phyloP scores from a whole-genome alignment of 1,140 invertebrate species.

The Diorhabda sublineata region DNA sequence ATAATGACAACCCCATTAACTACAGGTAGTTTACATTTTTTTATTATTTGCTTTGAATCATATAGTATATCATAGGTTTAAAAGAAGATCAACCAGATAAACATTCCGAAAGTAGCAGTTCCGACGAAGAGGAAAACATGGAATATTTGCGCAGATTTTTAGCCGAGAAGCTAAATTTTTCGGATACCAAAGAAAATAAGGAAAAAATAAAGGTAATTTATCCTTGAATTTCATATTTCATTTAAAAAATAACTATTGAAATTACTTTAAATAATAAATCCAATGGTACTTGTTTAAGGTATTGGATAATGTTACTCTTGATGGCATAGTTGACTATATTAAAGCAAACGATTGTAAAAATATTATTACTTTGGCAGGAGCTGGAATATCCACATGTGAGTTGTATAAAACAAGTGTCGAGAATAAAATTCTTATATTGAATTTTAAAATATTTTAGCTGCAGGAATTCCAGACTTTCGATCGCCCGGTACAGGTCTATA shows the following conservation, averaged over 20 bases:
- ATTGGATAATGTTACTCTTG: slow-evolving; percentile 56
- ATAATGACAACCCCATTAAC: too few species aligned
- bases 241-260: neutral
- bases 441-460: slow-evolving; percentile 59
- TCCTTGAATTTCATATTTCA: neutral
- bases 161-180: neutral
- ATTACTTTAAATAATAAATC: neutral
- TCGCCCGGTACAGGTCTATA: slow-evolving; percentile 89
- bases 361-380: slow-evolving; percentile 89
- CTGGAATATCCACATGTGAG: slow-evolving; percentile 92
- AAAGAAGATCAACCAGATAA: neutral
- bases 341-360: slow-evolving; percentile 74
- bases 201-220: neutral
- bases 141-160: neutral
- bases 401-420: slow-evolving; percentile 26
- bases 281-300: slow-evolving; percentile 43
- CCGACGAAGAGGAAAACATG: neutral
- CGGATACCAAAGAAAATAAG: neutral
- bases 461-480: slow-evolving; percentile 92
- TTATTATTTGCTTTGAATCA: too few species aligned
- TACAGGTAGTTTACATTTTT: too few species aligned
- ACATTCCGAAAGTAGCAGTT: neutral
- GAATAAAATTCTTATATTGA: too few species aligned
- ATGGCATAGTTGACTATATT: slow-evolving; percentile 70
- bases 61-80: too few species aligned